Percentiles rank a stretch among this genome's conserved stretches.
Evolutionary conservation across 2,113 vertebrate genomes (phyloP).

Genomic region (Mungos mungo): DNA sequence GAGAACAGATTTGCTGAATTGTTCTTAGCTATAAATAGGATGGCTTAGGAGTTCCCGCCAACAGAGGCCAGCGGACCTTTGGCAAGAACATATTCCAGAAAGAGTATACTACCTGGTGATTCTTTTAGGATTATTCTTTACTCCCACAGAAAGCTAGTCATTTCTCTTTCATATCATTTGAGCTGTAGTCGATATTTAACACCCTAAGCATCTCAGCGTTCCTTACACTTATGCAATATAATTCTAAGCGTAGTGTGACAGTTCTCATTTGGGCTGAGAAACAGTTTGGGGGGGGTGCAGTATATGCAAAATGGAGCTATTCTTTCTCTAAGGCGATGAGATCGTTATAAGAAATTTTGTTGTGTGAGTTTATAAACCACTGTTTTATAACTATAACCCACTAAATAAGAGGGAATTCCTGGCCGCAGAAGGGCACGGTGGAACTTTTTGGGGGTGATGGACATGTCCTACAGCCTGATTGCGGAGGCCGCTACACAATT

Average conservation of each 20-base stretch:
- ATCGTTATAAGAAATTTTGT: background rate
- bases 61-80: background rate
- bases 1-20: slow-evolving; percentile 62
- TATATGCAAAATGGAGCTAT: background rate
- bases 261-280: background rate
- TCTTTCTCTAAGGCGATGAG: background rate
- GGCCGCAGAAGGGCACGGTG: background rate
- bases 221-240: background rate
- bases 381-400: background rate
- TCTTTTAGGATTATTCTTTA: background rate
- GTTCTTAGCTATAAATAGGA: slow-evolving; percentile 71
- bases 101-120: background rate
- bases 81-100: background rate
- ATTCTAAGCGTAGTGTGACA: background rate
- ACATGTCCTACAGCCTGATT: background rate
- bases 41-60: slow-evolving; percentile 65
- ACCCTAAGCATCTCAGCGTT: background rate
- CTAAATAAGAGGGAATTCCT: slow-evolving; percentile 34
- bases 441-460: background rate
- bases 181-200: background rate
- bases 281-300: background rate
- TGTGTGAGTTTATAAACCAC: background rate
- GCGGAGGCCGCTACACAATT: background rate
- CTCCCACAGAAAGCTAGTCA: background rate
- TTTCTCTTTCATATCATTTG: background rate